A percentile compares a stretch with the other conserved stretches of the same genome.
phyloP scores from a whole-genome alignment of 2,888 invertebrate species.

The Hemaris fuciformis region DNA sequence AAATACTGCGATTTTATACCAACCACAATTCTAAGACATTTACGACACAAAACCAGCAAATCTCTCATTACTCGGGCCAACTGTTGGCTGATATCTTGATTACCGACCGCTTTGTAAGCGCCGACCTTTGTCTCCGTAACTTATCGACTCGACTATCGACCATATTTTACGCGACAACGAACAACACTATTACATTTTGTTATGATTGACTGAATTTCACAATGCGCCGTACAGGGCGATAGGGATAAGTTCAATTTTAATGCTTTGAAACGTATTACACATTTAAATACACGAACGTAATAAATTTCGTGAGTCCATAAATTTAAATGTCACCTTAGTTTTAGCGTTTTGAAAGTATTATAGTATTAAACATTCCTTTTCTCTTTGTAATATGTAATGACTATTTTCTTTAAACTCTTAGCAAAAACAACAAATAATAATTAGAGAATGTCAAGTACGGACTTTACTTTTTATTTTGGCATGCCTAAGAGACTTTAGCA shows the following conservation, averaged over 20 bases:
- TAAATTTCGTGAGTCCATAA: neutral
- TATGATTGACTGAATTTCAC: conserved; percentile 39
- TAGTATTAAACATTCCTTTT: no score
- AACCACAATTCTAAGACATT: no score
- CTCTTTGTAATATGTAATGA: no score
- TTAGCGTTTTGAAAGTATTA: no score
- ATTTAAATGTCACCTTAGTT: neutral
- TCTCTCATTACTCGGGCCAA: conserved; percentile 20
- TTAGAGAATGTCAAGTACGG: no score
- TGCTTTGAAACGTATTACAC: neutral
- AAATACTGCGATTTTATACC: no score
- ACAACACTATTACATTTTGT: conserved; percentile 53
- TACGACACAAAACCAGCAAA: neutral
- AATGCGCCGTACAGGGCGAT: conserved; percentile 12
- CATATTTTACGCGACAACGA: conserved; percentile 49
- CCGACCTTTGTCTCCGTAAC: conserved; percentile 66
- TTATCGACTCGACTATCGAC: conserved; percentile 52
- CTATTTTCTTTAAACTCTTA: no score
- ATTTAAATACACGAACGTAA: neutral
- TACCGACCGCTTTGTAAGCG: conserved; percentile 52
- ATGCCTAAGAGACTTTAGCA: no score
- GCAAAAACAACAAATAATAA: no score
- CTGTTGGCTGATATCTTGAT: conserved; percentile 58
- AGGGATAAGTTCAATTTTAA: neutral
- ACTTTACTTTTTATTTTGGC: no score